These are phyloP conservation scores for Cyclargus thomasi DNA, from an alignment of 1,140 invertebrate species.

Conservation along the genomic window DNA sequence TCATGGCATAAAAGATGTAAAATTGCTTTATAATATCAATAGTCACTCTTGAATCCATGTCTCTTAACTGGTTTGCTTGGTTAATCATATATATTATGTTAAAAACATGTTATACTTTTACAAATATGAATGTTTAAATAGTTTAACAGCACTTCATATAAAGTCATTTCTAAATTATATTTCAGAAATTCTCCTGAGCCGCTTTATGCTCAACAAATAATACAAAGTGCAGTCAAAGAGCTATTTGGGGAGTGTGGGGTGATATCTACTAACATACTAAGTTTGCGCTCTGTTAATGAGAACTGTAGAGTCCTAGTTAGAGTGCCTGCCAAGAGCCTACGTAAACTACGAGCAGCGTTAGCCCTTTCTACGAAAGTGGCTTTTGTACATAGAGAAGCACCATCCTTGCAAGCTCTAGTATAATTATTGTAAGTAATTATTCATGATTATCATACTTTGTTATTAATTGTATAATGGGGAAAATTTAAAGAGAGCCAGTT, in stretches of 20 bases:
- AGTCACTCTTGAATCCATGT: too few species aligned
- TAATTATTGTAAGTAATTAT: conserved; percentile 20
- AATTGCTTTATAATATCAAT: too few species aligned
- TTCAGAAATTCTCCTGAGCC: conserved; percentile 23
- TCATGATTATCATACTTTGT: conserved; percentile 15
- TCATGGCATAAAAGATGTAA: too few species aligned
- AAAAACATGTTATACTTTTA: too few species aligned
- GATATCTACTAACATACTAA: conserved; percentile 32
- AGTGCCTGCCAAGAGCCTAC: conserved; percentile 22
- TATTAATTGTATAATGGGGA: neutral
- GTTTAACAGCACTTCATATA: too few species aligned
- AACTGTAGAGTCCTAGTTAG: conserved; percentile 29
- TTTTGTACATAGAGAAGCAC: conserved; percentile 30
- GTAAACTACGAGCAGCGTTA: conserved; percentile 35
- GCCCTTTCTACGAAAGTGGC: conserved; percentile 26
- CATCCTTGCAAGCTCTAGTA: conserved; percentile 39
- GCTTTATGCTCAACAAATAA: conserved; percentile 27
- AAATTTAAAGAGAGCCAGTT: too few species aligned
- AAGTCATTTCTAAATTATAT: neutral
- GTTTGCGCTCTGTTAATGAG: conserved; percentile 12
- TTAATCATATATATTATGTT: too few species aligned
- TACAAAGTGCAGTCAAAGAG: conserved; percentile 24
- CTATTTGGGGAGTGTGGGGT: conserved; percentile 35
- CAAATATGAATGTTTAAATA: too few species aligned
- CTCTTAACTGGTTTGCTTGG: too few species aligned